phyloP scores from a whole-genome alignment of 2,888 invertebrate genomes.

The Drosophila fulvimacula region DNA sequence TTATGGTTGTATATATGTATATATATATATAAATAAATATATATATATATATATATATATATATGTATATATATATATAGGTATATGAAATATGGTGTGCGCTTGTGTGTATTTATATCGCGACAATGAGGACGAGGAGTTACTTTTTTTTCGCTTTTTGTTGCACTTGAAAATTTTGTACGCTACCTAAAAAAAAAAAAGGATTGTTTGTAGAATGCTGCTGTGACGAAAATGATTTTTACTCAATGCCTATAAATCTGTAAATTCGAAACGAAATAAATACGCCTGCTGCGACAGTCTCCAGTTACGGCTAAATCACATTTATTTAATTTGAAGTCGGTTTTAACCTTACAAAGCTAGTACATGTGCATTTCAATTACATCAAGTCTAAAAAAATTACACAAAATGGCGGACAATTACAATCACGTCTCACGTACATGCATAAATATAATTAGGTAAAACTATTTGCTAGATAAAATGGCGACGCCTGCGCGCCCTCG shows the following conservation, averaged over 20 bases:
- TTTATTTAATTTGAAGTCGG: conserved; percentile 4
- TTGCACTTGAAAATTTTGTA: conserved; percentile 56
- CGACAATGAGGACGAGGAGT: conserved; percentile 14
- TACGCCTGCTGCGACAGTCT: conserved; percentile 4
- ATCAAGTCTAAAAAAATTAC: background rate
- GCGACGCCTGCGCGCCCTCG: conserved; percentile 20
- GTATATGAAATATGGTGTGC: too few species aligned
- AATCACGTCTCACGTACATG: conserved; percentile 1
- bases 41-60: background rate
- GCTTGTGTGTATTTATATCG: background rate
- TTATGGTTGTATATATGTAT: too few species aligned
- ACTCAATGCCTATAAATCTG: background rate
- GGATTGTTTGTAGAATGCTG: conserved; percentile 32
- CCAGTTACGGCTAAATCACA: conserved; percentile 1
- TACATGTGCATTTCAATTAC: background rate
- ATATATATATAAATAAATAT: background rate
- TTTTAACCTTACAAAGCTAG: conserved; percentile 19
- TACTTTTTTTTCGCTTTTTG: conserved; percentile 20
- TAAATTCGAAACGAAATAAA: background rate
- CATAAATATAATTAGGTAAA: too few species aligned
- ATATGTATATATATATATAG: background rate
- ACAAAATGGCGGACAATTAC: conserved; percentile 5
- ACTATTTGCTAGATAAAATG: background rate
- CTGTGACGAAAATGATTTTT: conserved; percentile 45
- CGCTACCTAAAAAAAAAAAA: conserved; percentile 40